These are phyloP conservation scores for Chelon auratus DNA, from an alignment of 2,797 vertebrate species.

Conservation along the genomic window DNA sequence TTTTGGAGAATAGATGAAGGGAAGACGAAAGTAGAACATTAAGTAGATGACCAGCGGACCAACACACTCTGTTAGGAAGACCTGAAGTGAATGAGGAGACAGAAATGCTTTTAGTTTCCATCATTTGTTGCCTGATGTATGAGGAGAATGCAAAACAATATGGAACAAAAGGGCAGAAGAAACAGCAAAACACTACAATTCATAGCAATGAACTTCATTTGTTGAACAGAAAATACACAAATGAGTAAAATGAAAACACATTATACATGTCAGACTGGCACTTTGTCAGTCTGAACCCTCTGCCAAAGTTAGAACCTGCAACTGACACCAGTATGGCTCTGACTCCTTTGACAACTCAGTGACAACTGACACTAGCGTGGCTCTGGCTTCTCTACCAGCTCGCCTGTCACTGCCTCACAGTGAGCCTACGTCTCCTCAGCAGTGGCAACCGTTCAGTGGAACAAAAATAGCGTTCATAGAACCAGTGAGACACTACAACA, in stretches of 20 bases:
- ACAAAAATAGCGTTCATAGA: conserved; percentile 29
- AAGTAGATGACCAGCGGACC: conserved; percentile 93
- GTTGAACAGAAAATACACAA: background rate
- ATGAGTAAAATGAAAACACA: background rate
- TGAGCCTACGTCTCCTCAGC: conserved; percentile 2
- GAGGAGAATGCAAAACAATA: background rate
- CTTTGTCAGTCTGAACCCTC: background rate
- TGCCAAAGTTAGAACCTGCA: conserved; percentile 26
- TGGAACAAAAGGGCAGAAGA: background rate
- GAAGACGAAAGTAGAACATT: conserved; percentile 94
- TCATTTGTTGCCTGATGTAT: background rate
- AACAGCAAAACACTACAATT: background rate
- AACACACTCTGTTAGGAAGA: conserved; percentile 91
- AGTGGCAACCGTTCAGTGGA: conserved; percentile 18
- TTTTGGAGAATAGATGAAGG: conserved; percentile 92
- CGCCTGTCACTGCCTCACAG: conserved; percentile 20
- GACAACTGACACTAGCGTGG: conserved; percentile 6
- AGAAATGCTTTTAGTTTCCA: background rate
- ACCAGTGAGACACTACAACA: conserved; percentile 38
- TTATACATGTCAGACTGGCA: background rate
- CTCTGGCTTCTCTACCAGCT: conserved; percentile 19
- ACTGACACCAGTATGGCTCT: conserved; percentile 2
- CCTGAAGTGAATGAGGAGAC: conserved; percentile 74
- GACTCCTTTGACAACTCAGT: background rate
- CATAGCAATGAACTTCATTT: background rate